Conservation (phyloP, 2,888 invertebrate species). For the Scaeva pyrastri region DNA sequence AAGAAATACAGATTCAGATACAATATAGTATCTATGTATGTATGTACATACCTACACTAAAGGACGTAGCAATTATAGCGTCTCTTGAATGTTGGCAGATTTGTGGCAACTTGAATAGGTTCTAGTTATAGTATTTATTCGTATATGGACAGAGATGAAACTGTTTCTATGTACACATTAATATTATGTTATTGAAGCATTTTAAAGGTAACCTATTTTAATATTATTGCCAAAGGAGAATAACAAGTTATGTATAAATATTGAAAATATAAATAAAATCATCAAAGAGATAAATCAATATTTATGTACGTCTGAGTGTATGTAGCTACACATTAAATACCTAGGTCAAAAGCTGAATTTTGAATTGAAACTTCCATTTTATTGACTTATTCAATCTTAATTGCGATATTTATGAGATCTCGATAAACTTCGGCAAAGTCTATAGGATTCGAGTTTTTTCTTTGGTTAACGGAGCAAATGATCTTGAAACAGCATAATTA, state of each 20-base stretch:
- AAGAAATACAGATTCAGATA: too few species aligned
- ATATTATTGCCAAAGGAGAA: conserved; percentile 23
- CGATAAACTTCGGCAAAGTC: too few species aligned
- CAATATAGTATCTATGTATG: too few species aligned
- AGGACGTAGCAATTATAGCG: conserved; percentile 8
- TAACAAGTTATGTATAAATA: conserved; percentile 2
- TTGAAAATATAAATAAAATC: conserved; percentile 8
- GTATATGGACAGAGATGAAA: neutral
- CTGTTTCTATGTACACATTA: neutral
- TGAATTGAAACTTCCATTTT: neutral
- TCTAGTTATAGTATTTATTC: neutral
- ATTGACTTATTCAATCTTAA: neutral
- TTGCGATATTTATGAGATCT: too few species aligned
- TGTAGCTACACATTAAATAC: neutral
- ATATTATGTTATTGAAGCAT: neutral
- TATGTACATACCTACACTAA: neutral
- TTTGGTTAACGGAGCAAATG: neutral
- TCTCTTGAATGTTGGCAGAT: neutral
- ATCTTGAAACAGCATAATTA: too few species aligned
- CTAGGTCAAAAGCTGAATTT: neutral
- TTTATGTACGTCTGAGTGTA: neutral
- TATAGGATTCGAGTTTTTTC: too few species aligned
- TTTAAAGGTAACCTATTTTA: conserved; percentile 8
- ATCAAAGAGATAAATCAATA: conserved; percentile 2
- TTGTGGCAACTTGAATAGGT: neutral